These are phyloP conservation scores for Columba guinea DNA, from an alignment of 2,797 vertebrate species.

Conservation along the genomic window DNA sequence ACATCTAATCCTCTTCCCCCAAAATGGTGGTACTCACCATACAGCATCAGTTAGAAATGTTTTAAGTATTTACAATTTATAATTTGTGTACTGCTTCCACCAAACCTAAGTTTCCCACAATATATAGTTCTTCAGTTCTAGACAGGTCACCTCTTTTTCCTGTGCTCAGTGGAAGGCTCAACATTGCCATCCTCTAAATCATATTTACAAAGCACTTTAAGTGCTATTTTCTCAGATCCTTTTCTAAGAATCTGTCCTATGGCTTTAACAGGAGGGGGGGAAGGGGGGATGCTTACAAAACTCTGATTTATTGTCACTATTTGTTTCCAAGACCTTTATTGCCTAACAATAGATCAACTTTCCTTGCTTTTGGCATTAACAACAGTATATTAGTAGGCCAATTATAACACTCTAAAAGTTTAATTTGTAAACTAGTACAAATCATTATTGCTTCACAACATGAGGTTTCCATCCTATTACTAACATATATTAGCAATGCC, in stretches of 20 bases:
- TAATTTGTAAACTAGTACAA: slow-evolving; percentile 55
- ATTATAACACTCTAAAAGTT: slow-evolving; percentile 57
- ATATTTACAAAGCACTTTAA: background rate
- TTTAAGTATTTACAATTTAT: background rate
- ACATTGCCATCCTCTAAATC: background rate
- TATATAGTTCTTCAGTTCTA: background rate
- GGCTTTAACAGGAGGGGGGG: background rate
- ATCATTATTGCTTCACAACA: slow-evolving; percentile 68
- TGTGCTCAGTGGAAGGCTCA: background rate
- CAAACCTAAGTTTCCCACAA: background rate
- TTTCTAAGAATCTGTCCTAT: background rate
- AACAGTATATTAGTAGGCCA: slow-evolving; percentile 52
- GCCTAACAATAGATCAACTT: slow-evolving; percentile 6
- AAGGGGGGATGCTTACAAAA: background rate
- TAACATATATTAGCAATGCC: slow-evolving; percentile 70
- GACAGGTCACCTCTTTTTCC: background rate
- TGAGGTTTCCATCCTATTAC: slow-evolving; percentile 55
- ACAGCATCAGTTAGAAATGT: background rate
- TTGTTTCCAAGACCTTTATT: slow-evolving; percentile 34
- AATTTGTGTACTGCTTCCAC: background rate
- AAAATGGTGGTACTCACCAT: background rate
- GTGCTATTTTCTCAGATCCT: background rate
- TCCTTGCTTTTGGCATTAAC: slow-evolving; percentile 31
- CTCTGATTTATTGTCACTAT: slow-evolving; percentile 25
- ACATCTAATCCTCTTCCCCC: accelerated